Conservation (phyloP, 2,797 vertebrate species). For the Melanotaenia trifasciata region DNA sequence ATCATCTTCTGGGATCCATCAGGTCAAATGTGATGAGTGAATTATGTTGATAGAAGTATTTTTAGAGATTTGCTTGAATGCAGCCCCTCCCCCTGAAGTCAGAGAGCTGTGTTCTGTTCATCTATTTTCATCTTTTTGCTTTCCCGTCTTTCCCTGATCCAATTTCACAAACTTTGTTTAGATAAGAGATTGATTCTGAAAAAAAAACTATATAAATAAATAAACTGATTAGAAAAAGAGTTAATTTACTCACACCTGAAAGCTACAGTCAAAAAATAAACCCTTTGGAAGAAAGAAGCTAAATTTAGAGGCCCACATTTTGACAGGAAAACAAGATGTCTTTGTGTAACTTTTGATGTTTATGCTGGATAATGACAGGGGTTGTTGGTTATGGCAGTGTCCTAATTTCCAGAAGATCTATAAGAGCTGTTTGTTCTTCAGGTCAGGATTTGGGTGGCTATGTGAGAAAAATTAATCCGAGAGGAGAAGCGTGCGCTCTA, state of each 20-base stretch:
- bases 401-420: conserved; percentile 35
- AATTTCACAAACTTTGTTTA: conserved; percentile 5
- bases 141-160: conserved; percentile 12
- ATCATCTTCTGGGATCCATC: background rate
- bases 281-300: conserved; percentile 10
- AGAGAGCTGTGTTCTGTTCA: background rate
- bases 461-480: conserved; percentile 72
- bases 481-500: conserved; percentile 59
- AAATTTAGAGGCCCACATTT: conserved; percentile 51
- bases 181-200: conserved; percentile 16
- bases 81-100: background rate
- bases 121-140: conserved; percentile 2
- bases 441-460: conserved; percentile 79
- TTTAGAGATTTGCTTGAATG: conserved; percentile 4
- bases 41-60: background rate
- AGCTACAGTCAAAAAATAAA: conserved; percentile 22
- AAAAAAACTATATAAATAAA: background rate
- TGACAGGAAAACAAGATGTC: conserved; percentile 16
- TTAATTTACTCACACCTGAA: conserved; percentile 15
- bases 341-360: conserved; percentile 20
- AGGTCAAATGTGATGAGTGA: background rate
- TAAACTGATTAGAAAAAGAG: background rate
- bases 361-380: conserved; percentile 18
- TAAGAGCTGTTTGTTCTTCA: conserved; percentile 76
- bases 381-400: conserved; percentile 37